Evolutionary conservation across 1,140 invertebrate species (phyloP).

Genomic region (Onthophagus taurus): DNA sequence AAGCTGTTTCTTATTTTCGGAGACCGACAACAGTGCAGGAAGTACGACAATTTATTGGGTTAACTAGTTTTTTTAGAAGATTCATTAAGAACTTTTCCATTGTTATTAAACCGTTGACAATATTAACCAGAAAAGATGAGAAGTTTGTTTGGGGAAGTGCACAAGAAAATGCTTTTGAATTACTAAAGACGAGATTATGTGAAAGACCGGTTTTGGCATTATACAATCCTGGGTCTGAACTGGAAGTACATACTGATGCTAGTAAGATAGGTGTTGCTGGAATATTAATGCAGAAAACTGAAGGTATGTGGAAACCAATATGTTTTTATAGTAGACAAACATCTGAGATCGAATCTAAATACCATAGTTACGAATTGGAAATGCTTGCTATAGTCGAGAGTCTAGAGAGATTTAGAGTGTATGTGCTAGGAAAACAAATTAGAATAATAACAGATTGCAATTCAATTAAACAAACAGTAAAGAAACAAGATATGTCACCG

Average conservation of each 20-base stretch:
- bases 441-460: conserved; percentile 12
- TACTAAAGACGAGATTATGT: conserved; percentile 20
- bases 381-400: too few species aligned
- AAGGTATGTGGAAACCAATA: conserved; percentile 25
- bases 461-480: conserved; percentile 25
- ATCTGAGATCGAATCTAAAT: conserved; percentile 17
- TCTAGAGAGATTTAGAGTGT: conserved; percentile 13
- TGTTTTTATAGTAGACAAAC: conserved; percentile 28
- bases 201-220: conserved; percentile 27
- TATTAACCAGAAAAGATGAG: conserved; percentile 13
- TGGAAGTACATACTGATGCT: conserved; percentile 32
- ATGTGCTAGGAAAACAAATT: conserved; percentile 11
- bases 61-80: conserved; percentile 31
- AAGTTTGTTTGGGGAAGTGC: conserved; percentile 16
- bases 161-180: conserved; percentile 22
- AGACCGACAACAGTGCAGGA: conserved; percentile 23
- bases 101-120: not conserved
- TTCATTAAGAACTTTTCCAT: conserved; percentile 22
- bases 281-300: conserved; percentile 21
- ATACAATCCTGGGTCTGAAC: conserved; percentile 22
- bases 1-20: conserved; percentile 14
- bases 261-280: conserved; percentile 22
- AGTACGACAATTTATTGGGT: conserved; percentile 34
- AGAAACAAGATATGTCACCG: conserved; percentile 29
- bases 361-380: too few species aligned